Conservation (phyloP, 2,113 vertebrate genomes). For the Macrotus californicus region DNA sequence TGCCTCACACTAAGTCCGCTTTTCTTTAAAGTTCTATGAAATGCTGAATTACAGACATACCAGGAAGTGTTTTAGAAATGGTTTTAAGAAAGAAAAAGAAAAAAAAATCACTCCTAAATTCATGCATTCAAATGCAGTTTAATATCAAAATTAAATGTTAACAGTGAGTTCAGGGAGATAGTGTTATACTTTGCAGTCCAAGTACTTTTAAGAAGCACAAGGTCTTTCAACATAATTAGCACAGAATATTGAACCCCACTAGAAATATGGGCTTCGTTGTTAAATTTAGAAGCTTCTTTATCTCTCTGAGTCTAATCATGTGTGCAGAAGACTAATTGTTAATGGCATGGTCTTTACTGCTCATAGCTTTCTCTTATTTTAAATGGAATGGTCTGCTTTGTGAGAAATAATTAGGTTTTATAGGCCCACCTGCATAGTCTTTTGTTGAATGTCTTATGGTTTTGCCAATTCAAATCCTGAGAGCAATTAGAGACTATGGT, state of each 20-base stretch:
- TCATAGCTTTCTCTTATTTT: slow-evolving; percentile 85
- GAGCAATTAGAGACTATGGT: slow-evolving; percentile 82
- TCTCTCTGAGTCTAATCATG: slow-evolving; percentile 89
- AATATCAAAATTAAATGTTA: slow-evolving; percentile 63
- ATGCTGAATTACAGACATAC: neutral
- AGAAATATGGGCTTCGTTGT: slow-evolving; percentile 83
- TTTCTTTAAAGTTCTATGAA: neutral
- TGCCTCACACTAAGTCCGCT: neutral
- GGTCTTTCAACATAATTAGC: slow-evolving; percentile 83
- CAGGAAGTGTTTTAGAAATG: slow-evolving; percentile 19
- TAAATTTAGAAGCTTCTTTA: slow-evolving; percentile 89
- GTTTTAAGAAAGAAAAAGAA: neutral
- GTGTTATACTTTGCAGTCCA: slow-evolving; percentile 66
- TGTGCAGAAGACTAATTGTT: slow-evolving; percentile 92
- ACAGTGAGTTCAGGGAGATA: slow-evolving; percentile 59
- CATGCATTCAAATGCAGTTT: slow-evolving; percentile 51
- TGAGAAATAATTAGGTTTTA: slow-evolving; percentile 95
- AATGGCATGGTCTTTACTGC: slow-evolving; percentile 89
- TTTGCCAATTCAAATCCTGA: slow-evolving; percentile 85
- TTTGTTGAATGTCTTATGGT: slow-evolving; percentile 83
- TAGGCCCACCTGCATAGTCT: slow-evolving; percentile 86
- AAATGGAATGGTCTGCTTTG: slow-evolving; percentile 87
- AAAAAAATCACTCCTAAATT: neutral
- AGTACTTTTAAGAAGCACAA: slow-evolving; percentile 75
- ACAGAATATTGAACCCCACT: slow-evolving; percentile 81